Evolutionary conservation across 2,797 vertebrate species (phyloP).

Genomic region (Moxostoma hubbsi): DNA sequence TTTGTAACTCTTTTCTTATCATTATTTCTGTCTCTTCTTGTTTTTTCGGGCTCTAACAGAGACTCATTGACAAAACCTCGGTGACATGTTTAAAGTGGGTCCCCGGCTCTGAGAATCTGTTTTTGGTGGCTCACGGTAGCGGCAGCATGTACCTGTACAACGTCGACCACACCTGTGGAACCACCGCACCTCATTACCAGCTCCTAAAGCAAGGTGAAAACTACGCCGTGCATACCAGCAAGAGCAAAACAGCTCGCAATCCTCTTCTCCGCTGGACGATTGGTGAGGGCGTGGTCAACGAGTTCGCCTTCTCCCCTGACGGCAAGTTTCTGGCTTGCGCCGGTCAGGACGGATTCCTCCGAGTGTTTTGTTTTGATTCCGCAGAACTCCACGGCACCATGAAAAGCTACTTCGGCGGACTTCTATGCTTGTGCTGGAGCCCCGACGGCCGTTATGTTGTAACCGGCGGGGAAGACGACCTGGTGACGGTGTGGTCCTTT

Average conservation of each 20-base stretch:
- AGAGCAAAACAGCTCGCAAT: constrained; percentile 95
- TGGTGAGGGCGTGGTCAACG: constrained; percentile 93
- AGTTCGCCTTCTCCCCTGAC: constrained; percentile 96
- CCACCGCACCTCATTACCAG: constrained; percentile 95
- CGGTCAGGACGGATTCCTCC: constrained; percentile 95
- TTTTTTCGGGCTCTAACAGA: constrained; percentile 70
- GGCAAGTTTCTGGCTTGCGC: constrained; percentile 95
- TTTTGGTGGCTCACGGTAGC: constrained; percentile 94
- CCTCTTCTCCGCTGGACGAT: constrained; percentile 96
- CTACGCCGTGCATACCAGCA: constrained; percentile 95
- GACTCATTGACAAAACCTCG: constrained; percentile 97
- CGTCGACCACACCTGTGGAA: constrained; percentile 93
- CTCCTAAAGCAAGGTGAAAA: constrained; percentile 95
- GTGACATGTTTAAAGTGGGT: constrained; percentile 98
- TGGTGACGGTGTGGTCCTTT: constrained; percentile 96
- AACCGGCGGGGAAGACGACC: constrained; percentile 93
- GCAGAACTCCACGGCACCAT: constrained; percentile 95
- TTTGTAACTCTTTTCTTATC: too few relatives aligned
- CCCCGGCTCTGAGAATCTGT: constrained; percentile 94
- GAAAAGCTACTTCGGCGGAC: constrained; percentile 97
- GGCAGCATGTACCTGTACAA: constrained; percentile 98
- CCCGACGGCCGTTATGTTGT: constrained; percentile 95
- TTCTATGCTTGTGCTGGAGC: constrained; percentile 96
- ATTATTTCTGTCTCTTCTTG: constrained; percentile 61
- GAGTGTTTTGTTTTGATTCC: constrained; percentile 93